phyloP scores from a whole-genome alignment of 2,113 vertebrate species.

The Xenopus laevis region DNA sequence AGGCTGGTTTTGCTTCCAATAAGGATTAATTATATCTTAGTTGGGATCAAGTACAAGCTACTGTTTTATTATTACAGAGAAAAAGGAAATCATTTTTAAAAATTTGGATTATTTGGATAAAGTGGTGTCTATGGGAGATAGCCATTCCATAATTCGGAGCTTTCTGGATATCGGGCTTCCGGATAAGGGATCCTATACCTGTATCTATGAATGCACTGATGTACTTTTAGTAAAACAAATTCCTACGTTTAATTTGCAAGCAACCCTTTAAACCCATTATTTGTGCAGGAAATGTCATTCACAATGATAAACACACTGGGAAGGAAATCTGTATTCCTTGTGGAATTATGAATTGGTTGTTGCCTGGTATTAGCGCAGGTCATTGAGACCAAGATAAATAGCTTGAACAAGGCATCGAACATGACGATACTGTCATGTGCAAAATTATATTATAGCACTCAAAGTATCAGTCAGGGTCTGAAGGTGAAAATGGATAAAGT shows the following conservation, averaged over 20 bases:
- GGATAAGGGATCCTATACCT: too few species aligned
- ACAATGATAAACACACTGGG: not conserved
- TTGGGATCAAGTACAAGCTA: too few species aligned
- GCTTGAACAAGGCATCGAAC: not conserved
- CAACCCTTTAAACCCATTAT: not conserved
- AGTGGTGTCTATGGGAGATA: too few species aligned
- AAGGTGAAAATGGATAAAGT: not conserved
- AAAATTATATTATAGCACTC: conserved; percentile 1
- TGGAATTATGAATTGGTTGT: conserved; percentile 12
- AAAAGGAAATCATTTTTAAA: too few species aligned
- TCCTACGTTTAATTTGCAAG: not conserved
- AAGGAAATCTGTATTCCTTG: conserved; percentile 5
- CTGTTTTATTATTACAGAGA: too few species aligned
- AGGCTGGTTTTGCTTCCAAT: too few species aligned
- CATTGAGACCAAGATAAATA: conserved; percentile 1
- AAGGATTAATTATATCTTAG: too few species aligned
- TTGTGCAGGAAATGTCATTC: conserved; percentile 10
- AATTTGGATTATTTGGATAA: too few species aligned
- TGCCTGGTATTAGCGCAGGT: conserved; percentile 13
- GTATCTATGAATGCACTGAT: not conserved
- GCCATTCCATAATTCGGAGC: too few species aligned
- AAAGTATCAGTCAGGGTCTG: not conserved
- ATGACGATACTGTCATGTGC: conserved; percentile 1
- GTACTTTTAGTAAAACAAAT: not conserved
- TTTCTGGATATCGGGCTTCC: too few species aligned